phyloP scores from a whole-genome alignment of 2,797 vertebrate species.

The Peromyscus eremicus region DNA sequence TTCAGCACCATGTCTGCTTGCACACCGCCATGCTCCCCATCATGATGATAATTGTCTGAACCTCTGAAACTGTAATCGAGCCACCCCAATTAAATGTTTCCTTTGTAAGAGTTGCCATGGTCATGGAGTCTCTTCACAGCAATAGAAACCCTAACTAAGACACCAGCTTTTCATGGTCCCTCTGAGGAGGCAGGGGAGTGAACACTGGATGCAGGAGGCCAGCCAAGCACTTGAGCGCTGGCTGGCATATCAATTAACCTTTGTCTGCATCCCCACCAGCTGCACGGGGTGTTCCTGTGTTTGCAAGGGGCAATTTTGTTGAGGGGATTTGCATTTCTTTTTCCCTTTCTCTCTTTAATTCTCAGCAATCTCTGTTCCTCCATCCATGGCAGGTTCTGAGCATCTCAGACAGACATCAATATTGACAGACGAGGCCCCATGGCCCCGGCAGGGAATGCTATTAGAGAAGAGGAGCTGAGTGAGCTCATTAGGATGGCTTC shows the following conservation, averaged over 20 bases:
- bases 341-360: slow-evolving; percentile 39
- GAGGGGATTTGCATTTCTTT: not conserved
- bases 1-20: not conserved
- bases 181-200: not conserved
- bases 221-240: fast-evolving
- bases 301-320: not conserved
- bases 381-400: not conserved
- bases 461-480: slow-evolving; percentile 36
- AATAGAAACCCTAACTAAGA: not conserved
- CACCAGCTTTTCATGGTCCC: fast-evolving
- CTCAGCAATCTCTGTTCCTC: slow-evolving; percentile 46
- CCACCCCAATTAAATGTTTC: not conserved
- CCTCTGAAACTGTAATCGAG: not conserved
- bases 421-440: slow-evolving; percentile 60
- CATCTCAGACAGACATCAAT: not conserved
- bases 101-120: not conserved
- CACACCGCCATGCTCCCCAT: not conserved
- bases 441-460: not conserved
- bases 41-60: not conserved
- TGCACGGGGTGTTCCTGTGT: not conserved
- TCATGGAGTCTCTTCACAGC: not conserved
- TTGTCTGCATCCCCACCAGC: not conserved
- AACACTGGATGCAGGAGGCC: not conserved
- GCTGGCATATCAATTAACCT: not conserved
- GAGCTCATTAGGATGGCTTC: slow-evolving; percentile 50